Percentiles rank a stretch among this genome's conserved stretches.
Evolutionary conservation across 2,888 invertebrate species (phyloP).

Genomic region (Eulithis testata): DNA sequence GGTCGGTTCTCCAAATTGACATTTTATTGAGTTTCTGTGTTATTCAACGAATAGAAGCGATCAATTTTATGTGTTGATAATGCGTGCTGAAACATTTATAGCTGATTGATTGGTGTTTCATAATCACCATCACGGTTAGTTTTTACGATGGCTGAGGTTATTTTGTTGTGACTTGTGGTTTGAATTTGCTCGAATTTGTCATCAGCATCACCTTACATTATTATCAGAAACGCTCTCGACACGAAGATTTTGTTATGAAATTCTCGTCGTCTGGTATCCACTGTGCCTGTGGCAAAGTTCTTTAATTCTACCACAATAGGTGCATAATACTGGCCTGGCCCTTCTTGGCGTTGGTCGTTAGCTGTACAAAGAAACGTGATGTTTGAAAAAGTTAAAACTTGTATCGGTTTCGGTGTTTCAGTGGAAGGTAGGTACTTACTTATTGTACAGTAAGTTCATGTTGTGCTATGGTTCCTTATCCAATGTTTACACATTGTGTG

Average conservation of each 20-base stretch:
- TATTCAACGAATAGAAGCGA: conserved; percentile 68
- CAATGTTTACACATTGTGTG: conserved; percentile 2
- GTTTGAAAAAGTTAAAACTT: conserved; percentile 21
- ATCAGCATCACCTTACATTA: conserved; percentile 53
- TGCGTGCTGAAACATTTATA: conserved; percentile 81
- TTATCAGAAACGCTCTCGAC: conserved; percentile 4
- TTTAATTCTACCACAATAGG: conserved; percentile 36
- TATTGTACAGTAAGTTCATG: not conserved
- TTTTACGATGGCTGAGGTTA: conserved; percentile 77
- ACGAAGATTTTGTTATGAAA: conserved; percentile 21
- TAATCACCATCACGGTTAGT: conserved; percentile 83
- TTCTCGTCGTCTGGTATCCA: conserved; percentile 11
- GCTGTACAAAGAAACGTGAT: conserved; percentile 55
- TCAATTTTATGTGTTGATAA: conserved; percentile 78
- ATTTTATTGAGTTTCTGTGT: conserved; percentile 68
- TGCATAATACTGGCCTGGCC: conserved; percentile 42
- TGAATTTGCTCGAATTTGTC: conserved; percentile 67
- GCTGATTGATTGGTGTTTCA: conserved; percentile 73
- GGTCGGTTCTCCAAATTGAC: conserved; percentile 66
- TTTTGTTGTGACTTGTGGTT: conserved; percentile 79
- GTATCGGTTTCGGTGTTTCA: conserved; percentile 8
- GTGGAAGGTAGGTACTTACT: no score
- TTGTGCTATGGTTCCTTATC: not conserved
- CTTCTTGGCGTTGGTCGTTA: conserved; percentile 69
- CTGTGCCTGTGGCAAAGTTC: conserved; percentile 14